These are phyloP conservation scores for Calyptommatus sinebrachiatus DNA, from an alignment of 2,113 vertebrate species.

Conservation along the genomic window DNA sequence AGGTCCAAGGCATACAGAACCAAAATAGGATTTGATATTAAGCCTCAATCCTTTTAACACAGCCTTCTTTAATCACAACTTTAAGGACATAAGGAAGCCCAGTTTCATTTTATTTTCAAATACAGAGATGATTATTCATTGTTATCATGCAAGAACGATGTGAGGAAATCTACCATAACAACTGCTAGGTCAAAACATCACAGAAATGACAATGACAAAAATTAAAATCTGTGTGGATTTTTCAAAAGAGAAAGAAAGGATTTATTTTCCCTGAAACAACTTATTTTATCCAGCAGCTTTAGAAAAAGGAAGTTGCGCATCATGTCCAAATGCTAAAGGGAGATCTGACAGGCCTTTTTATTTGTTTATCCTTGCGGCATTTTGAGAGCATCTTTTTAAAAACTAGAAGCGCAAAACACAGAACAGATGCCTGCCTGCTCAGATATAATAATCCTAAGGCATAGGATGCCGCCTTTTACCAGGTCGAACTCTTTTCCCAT, in stretches of 20 bases:
- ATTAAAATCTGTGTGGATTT: background rate
- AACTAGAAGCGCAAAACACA: background rate
- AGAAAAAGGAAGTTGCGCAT: background rate
- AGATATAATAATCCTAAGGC: background rate
- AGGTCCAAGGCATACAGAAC: background rate
- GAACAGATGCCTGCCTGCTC: conserved; percentile 1
- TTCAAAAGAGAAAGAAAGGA: background rate
- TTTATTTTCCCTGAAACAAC: background rate
- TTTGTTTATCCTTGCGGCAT: conserved; percentile 1
- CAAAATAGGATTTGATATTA: background rate
- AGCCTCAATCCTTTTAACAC: background rate
- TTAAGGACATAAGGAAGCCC: background rate
- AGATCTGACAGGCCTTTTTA: background rate
- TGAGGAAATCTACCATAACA: background rate
- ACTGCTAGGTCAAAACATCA: background rate
- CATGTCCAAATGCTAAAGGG: background rate
- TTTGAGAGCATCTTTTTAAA: background rate
- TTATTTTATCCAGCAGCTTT: background rate
- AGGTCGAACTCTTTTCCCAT: background rate
- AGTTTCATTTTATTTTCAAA: background rate
- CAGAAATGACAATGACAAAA: background rate
- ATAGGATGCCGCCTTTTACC: background rate
- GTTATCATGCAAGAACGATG: background rate
- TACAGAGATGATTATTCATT: background rate
- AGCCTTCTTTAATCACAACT: background rate